phyloP scores from a whole-genome alignment of 2,888 invertebrate genomes.

The Cryptocheilus praepositus region DNA sequence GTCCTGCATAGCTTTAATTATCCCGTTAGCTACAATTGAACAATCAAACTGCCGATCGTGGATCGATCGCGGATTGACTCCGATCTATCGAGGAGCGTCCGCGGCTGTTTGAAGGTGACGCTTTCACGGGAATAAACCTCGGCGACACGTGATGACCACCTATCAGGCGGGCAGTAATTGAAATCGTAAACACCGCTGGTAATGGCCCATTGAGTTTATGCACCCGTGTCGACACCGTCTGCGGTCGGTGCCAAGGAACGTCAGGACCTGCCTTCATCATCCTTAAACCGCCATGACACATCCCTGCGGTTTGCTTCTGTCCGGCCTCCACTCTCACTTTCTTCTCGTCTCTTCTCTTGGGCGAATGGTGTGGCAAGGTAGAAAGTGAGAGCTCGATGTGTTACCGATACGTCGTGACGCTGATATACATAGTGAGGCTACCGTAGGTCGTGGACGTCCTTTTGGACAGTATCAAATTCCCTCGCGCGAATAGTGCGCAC shows the following conservation, averaged over 20 bases:
- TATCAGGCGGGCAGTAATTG: constrained; percentile 50
- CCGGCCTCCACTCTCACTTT: constrained; percentile 26
- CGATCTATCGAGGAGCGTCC: constrained; percentile 1
- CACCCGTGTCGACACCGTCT: constrained; percentile 48
- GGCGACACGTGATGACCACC: constrained; percentile 7
- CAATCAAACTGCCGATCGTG: constrained; percentile 21
- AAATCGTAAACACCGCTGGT: constrained; percentile 60
- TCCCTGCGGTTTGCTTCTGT: constrained; percentile 45
- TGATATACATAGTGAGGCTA: too few relatives aligned
- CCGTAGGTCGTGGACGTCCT: too few relatives aligned
- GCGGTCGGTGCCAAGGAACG: constrained; percentile 39
- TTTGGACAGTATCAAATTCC: too few relatives aligned
- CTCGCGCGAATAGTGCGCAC: too few relatives aligned
- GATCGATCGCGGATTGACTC: constrained; percentile 6
- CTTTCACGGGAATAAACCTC: not conserved
- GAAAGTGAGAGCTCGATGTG: too few relatives aligned
- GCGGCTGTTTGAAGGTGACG: constrained; percentile 1
- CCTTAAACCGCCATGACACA: constrained; percentile 43
- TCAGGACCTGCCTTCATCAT: constrained; percentile 40
- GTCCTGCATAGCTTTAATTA: constrained; percentile 37
- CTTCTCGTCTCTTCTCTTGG: constrained; percentile 2
- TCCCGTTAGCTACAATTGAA: constrained; percentile 31
- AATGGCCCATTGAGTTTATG: constrained; percentile 56
- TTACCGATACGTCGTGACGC: too few relatives aligned
- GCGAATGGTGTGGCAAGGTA: not conserved